These are phyloP conservation scores for Arctia plantaginis DNA, from an alignment of 2,888 invertebrate genomes.

Conservation along the genomic window DNA sequence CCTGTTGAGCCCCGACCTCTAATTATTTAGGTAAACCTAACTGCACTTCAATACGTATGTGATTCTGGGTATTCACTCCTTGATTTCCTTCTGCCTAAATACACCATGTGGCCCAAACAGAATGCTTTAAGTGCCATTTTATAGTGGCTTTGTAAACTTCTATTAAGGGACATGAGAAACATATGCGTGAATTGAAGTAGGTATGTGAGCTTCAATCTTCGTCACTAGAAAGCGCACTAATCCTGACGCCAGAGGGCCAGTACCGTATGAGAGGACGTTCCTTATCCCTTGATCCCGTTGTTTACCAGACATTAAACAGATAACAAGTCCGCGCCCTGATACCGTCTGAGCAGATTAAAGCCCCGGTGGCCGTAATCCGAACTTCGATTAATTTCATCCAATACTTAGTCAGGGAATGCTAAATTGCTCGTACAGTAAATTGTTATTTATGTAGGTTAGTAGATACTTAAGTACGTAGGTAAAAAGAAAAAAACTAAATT, in stretches of 20 bases:
- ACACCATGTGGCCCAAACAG: conserved; percentile 12
- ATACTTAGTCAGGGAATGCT: conserved; percentile 79
- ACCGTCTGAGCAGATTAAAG: conserved; percentile 83
- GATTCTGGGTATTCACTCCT: conserved; percentile 40
- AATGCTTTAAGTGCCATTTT: conserved; percentile 25
- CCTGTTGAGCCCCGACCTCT: conserved; percentile 62
- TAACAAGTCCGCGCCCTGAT: conserved; percentile 86
- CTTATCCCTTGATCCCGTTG: conserved; percentile 87
- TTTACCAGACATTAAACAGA: conserved; percentile 88
- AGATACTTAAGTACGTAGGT: conserved; percentile 25
- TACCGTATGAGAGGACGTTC: conserved; percentile 82
- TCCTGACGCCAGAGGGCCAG: conserved; percentile 83
- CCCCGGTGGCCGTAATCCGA: conserved; percentile 82
- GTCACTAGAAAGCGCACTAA: conserved; percentile 74
- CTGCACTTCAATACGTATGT: conserved; percentile 46
- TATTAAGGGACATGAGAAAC: conserved; percentile 37
- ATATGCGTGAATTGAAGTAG: conserved; percentile 64
- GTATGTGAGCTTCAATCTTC: conserved; percentile 78
- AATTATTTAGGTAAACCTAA: conserved; percentile 54
- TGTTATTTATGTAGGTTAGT: conserved; percentile 61
- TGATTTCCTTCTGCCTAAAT: conserved; percentile 18
- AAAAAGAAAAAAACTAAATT: conserved; percentile 39
- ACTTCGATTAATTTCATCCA: conserved; percentile 86
- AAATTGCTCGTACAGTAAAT: conserved; percentile 70
- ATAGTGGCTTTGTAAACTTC: conserved; percentile 26